Evolutionary conservation across 2,797 vertebrate genomes (phyloP).

Genomic region (Epinephelus awoara): DNA sequence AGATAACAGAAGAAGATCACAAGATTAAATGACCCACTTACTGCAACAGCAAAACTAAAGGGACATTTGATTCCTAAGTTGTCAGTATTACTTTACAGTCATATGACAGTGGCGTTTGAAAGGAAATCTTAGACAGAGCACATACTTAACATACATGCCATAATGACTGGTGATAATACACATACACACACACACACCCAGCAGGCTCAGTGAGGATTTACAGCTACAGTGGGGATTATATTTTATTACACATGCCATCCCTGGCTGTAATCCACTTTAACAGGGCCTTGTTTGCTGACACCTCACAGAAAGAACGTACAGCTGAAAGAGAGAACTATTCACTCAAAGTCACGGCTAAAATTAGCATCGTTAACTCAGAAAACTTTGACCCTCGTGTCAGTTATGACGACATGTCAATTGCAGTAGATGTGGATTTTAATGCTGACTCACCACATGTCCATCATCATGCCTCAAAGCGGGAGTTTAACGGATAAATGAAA

Average conservation of each 20-base stretch:
- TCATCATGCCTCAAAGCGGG: neutral
- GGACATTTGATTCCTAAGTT: neutral
- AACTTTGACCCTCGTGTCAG: neutral
- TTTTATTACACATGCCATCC: constrained; percentile 68
- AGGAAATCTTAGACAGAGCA: constrained; percentile 4
- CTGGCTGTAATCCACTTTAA: constrained; percentile 72
- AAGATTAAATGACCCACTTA: constrained; percentile 15
- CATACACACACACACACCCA: constrained; percentile 34
- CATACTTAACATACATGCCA: neutral
- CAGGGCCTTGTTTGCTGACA: constrained; percentile 54
- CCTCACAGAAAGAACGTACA: constrained; percentile 21
- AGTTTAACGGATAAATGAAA: neutral
- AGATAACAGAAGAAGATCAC: constrained; percentile 28
- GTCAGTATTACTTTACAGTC: neutral
- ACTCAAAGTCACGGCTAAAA: constrained; percentile 24
- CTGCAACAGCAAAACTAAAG: constrained; percentile 4
- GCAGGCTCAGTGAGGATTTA: constrained; percentile 59
- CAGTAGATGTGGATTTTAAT: neutral
- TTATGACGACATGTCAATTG: neutral
- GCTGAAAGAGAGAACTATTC: constrained; percentile 34
- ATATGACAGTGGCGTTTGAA: neutral
- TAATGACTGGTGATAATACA: constrained; percentile 34
- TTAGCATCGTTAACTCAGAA: constrained; percentile 20
- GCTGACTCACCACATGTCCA: constrained; percentile 1
- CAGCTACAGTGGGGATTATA: constrained; percentile 58